Evolutionary conservation across 2,797 vertebrate species (phyloP), one percentile per base, ranked within the genome.

Genomic region (Crypturellus tataupa): DNA sequence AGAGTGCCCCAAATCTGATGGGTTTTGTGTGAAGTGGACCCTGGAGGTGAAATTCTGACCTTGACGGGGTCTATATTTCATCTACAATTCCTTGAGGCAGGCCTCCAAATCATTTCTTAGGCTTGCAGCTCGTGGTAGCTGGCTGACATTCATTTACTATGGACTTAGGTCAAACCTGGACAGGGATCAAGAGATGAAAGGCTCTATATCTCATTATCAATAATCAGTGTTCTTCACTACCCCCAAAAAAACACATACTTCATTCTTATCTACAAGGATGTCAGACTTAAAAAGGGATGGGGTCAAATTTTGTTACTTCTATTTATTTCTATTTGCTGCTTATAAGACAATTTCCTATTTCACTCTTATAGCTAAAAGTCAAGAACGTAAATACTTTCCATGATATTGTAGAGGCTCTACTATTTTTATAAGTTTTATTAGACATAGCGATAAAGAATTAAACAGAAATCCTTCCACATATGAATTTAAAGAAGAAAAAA

Each of bases 161-260:
- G 82, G 93, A 71, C 94, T 95, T 42, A 87, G 94, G 96, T 96
- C 89, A 95, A 94, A 90, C 84, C 86, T 89, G 86, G 93, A 95
- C 80, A 94, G 89, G 94, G 94, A 96, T 94, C 95, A 95, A 63
- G 87, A 96, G 88, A 95, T 97, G 89, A 95, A 95, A 96, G 89
- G 58, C 87, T 87, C 70, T 81, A 29, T 85, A 87, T 82, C 94
- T 94, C 94, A 91, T 84, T 92, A 93, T 95, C 96, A 97, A 94
- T 96, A 85, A 90, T 62, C 64, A 94, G 67, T 47, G 68, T 71
- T 89, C 87, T 91, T 67, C 62, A 84, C 75, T 80, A 76, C 44
- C 53, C 84, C 49, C 81, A 58, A 80, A 90, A 79, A 83, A 62
- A 29, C 14, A 89, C 91, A 94, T 91, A 93, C 77, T 89, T 95